Base-by-base conservation (phyloP, 2,113 vertebrate genomes). In the Microtus richardsoni region DNA sequence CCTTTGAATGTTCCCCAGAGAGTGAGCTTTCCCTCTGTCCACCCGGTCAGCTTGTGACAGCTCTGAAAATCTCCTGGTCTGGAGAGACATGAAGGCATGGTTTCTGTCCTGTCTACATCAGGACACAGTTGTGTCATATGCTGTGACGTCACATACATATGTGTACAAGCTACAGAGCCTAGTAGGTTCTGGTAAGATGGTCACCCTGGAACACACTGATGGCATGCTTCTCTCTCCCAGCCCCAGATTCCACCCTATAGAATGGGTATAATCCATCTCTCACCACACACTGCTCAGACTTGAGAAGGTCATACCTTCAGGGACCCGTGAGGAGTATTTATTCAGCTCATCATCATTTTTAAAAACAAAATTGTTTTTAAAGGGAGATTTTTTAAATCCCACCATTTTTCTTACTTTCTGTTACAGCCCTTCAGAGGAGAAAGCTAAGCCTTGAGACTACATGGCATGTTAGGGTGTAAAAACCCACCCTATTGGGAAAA, bases 111-210 rank as follows among this genome's bases (percentile, higher is more conserved):
- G 28, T 21, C 77, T 89, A 1, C 52, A 33, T 94, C 66, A 58
- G 82, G 79, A 58, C 36, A 5, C 1, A 54, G 22, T 14, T 39
- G 6, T 85, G 4, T 83, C 39, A 24, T 41, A 4, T 64, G 78
- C 2, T 14, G 17, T 7, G 0, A 60, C 64, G 21, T 41, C 22
- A 9, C 3, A 28, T 41, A 0, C 1, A 8, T 5, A 0, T 8
- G 0, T 3, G 8, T 58, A 9, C 74, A 52, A 5, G 16, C 44
- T 75, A 52, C 74, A 47, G 22, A 75, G 54, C 41, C 4, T 58
- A 2, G 0, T 24, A 3, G 47, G 6, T 24, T 19, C 22, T 6
- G 17, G 2, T 44, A 17, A 87, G 22, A 77, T n/a, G 5, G 4
- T 44, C 60, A 21, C 11, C 86, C 16, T 91, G 89, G 28, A 70